Percentiles rank a stretch among this genome's conserved stretches.
These are phyloP conservation scores for Poicephalus gulielmi DNA, from an alignment of 2,113 vertebrate species.

Conservation along the genomic window DNA sequence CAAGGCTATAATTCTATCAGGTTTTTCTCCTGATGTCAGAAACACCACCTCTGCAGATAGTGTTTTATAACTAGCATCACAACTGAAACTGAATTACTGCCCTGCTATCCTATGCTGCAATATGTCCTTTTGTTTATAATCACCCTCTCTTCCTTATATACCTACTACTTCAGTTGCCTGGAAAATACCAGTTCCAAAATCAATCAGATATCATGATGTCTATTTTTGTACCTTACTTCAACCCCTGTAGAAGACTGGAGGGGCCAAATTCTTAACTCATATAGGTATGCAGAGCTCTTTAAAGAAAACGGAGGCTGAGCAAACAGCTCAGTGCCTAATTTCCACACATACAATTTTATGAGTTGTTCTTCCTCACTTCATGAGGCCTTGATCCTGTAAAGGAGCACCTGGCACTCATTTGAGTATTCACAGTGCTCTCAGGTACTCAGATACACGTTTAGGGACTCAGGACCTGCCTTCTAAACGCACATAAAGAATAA, in stretches of 20 bases:
- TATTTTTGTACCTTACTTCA: slow-evolving; percentile 33
- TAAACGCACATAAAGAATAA: background rate
- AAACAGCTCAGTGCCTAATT: background rate
- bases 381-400: background rate
- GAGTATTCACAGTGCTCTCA: background rate
- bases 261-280: background rate
- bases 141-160: background rate
- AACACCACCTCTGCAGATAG: slow-evolving; percentile 49
- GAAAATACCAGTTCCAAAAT: slow-evolving; percentile 39
- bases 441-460: background rate
- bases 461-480: background rate
- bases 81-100: slow-evolving; percentile 55
- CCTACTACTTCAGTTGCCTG: background rate
- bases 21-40: slow-evolving; percentile 65
- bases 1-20: slow-evolving; percentile 74
- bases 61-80: slow-evolving; percentile 65
- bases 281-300: background rate
- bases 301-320: background rate
- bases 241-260: background rate
- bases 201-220: slow-evolving; percentile 13
- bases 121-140: slow-evolving; percentile 26
- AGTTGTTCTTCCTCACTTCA: background rate
- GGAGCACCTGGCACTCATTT: background rate
- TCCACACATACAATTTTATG: background rate
- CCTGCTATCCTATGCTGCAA: slow-evolving; percentile 38